Evolutionary conservation across 1,140 invertebrate species (phyloP).

Genomic region (Hydropsyche tenuis): DNA sequence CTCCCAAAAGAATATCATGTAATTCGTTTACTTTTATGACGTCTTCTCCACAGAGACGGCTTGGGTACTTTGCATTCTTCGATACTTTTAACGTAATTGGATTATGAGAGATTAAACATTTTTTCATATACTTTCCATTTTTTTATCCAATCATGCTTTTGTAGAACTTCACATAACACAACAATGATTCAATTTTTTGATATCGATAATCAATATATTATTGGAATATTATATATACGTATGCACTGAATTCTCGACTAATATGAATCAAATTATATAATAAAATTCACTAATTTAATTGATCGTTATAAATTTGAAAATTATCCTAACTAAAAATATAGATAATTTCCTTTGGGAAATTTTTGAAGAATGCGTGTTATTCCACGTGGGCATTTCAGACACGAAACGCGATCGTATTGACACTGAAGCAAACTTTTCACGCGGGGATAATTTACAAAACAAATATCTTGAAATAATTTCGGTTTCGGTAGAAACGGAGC

Average conservation of each 20-base stretch:
- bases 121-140: not conserved
- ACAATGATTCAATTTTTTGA: too few relatives aligned
- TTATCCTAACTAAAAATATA: too few relatives aligned
- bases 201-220: too few relatives aligned
- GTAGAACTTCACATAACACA: too few relatives aligned
- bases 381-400: not conserved
- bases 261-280: too few relatives aligned
- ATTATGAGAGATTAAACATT: slow-evolving; percentile 25
- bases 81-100: slow-evolving; percentile 33
- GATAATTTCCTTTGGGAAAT: too few relatives aligned
- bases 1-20: slow-evolving; percentile 16
- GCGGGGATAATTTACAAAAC: slow-evolving; percentile 50
- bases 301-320: too few relatives aligned
- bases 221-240: too few relatives aligned
- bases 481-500: slow-evolving; percentile 40
- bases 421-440: not conserved
- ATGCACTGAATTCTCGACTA: too few relatives aligned
- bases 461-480: slow-evolving; percentile 51
- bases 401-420: slow-evolving; percentile 8
- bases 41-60: slow-evolving; percentile 7
- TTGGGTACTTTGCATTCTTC: slow-evolving; percentile 7
- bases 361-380: not conserved
- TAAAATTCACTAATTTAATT: too few relatives aligned
- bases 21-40: slow-evolving; percentile 31
- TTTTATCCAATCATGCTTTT: not conserved